A percentile compares a stretch with the other conserved stretches of the same genome.
Conservation (phyloP, 2,797 vertebrate species). For the Acrossocheilus wenchowensis region DNA sequence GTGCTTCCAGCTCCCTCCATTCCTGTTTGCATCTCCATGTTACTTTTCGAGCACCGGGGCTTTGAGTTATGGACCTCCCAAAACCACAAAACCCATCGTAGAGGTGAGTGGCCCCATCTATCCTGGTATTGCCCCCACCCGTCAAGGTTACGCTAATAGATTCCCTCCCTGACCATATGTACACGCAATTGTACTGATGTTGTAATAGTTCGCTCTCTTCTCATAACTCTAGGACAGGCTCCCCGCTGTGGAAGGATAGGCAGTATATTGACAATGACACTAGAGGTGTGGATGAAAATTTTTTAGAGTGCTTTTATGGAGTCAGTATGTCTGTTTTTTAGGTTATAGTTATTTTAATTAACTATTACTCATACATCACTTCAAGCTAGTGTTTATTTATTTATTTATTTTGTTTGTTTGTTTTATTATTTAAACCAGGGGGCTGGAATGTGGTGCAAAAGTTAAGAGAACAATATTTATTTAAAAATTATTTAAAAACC, state of each 20-base stretch:
- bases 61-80: constrained; percentile 56
- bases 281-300: background rate
- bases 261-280: background rate
- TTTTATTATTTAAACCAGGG: background rate
- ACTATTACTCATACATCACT: background rate
- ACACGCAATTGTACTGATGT: constrained; percentile 5
- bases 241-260: background rate
- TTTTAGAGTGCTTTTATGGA: background rate
- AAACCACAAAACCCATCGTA: constrained; percentile 33
- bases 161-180: constrained; percentile 19
- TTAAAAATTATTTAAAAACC: background rate
- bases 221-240: constrained; percentile 4
- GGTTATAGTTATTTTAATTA: background rate
- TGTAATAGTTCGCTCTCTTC: background rate
- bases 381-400: background rate
- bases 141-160: constrained; percentile 53
- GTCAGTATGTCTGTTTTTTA: background rate
- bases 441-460: background rate
- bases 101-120: constrained; percentile 26
- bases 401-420: background rate
- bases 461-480: background rate
- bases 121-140: constrained; percentile 22
- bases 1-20: background rate
- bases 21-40: background rate
- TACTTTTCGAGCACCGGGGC: constrained; percentile 15